Conservation (phyloP, 2,888 invertebrate species). For the Salpingus planirostris region DNA sequence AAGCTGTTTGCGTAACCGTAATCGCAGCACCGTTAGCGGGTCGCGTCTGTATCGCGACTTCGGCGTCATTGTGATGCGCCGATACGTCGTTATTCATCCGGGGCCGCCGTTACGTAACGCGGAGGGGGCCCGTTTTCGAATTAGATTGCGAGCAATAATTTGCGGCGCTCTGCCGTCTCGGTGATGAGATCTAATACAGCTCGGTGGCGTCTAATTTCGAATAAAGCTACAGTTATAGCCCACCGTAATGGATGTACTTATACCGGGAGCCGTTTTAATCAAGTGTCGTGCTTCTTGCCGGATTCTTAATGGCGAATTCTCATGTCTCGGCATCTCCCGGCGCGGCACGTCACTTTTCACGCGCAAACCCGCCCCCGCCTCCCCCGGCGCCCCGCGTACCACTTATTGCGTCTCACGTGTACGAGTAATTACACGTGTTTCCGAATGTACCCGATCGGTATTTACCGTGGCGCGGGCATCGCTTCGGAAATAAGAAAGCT, state of each 20-base stretch:
- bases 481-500: too few relatives aligned
- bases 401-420: conserved; percentile 9
- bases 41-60: too few relatives aligned
- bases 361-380: conserved; percentile 23
- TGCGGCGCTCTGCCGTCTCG: conserved; percentile 14
- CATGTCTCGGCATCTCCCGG: conserved; percentile 26
- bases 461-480: too few relatives aligned
- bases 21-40: too few relatives aligned
- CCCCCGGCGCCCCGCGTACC: conserved; percentile 16
- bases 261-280: conserved; percentile 33
- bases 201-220: conserved; percentile 30
- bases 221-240: conserved; percentile 31
- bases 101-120: conserved; percentile 3
- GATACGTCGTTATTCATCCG: conserved; percentile 7
- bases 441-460: conserved; percentile 10
- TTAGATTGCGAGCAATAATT: conserved; percentile 16
- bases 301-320: conserved; percentile 35
- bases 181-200: conserved; percentile 24
- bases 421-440: conserved; percentile 14
- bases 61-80: too few relatives aligned
- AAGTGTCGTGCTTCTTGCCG: conserved; percentile 32
- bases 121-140: too few relatives aligned
- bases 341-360: conserved; percentile 17
- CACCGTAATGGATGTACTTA: conserved; percentile 32
- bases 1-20: too few relatives aligned